Evolutionary conservation across 2,113 vertebrate species (phyloP).

Genomic region (Psettodes erumei): DNA sequence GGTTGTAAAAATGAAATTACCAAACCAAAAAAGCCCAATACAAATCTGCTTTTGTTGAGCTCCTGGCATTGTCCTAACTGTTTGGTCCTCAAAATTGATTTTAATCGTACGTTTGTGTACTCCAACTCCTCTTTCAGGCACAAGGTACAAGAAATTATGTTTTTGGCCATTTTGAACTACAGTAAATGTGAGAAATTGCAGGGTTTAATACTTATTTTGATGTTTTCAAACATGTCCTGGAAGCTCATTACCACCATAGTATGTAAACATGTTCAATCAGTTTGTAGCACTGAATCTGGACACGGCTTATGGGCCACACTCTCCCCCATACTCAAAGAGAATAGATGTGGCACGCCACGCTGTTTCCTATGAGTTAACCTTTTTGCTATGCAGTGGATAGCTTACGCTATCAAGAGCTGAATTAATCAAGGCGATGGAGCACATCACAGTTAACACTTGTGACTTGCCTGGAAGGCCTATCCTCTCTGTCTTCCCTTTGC

Average conservation of each 20-base stretch:
- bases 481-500: conserved; percentile 29
- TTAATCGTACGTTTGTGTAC: background rate
- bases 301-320: conserved; percentile 38
- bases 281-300: no score
- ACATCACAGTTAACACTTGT: conserved; percentile 34
- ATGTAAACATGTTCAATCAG: no score
- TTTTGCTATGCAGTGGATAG: conserved; percentile 28
- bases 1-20: conserved; percentile 27
- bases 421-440: conserved; percentile 48
- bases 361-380: conserved; percentile 13
- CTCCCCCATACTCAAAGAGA: conserved; percentile 33
- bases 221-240: no score
- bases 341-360: conserved; percentile 13
- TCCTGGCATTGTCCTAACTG: background rate
- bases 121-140: background rate
- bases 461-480: conserved; percentile 29
- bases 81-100: background rate
- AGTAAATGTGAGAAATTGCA: no score
- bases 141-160: no score
- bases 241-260: no score
- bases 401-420: conserved; percentile 25
- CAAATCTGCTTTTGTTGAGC: background rate
- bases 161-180: background rate
- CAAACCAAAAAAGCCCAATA: conserved; percentile 9
- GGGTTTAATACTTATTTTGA: no score